Conservation (phyloP, 2,888 invertebrate genomes). For the Philaethria dido region DNA sequence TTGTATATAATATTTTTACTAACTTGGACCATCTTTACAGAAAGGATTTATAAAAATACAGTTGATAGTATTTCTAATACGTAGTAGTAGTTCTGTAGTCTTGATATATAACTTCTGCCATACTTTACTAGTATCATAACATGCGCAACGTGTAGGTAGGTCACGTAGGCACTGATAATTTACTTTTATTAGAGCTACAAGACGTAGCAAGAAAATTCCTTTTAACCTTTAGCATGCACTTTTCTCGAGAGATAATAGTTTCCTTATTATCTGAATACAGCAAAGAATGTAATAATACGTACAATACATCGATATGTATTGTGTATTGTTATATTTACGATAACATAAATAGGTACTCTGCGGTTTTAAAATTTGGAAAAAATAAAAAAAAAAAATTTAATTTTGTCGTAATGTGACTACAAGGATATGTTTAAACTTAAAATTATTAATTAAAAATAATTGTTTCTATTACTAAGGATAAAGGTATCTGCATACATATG, state of each 20-base stretch:
- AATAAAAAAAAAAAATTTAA: too few relatives aligned
- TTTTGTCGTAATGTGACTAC: too few relatives aligned
- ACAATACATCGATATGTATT: too few relatives aligned
- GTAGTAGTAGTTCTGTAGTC: not conserved
- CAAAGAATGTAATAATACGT: conserved; percentile 1
- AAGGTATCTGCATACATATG: not conserved
- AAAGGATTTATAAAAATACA: not conserved
- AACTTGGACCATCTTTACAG: not conserved
- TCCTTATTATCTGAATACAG: conserved; percentile 14
- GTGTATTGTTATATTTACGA: not conserved
- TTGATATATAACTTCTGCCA: conserved; percentile 40
- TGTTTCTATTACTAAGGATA: not conserved
- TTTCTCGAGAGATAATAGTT: conserved; percentile 28
- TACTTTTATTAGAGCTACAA: conserved; percentile 39
- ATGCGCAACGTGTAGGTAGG: conserved; percentile 66
- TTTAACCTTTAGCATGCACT: conserved; percentile 36
- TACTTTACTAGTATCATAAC: conserved; percentile 52
- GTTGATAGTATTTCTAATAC: not conserved
- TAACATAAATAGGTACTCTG: not conserved
- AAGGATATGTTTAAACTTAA: too few relatives aligned
- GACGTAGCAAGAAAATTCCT: conserved; percentile 37
- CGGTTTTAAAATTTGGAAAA: not conserved
- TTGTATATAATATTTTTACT: not conserved
- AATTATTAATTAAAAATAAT: too few relatives aligned
- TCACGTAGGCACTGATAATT: conserved; percentile 66